Conservation (phyloP, 2,888 invertebrate genomes). For the Nomada hirtipes region DNA sequence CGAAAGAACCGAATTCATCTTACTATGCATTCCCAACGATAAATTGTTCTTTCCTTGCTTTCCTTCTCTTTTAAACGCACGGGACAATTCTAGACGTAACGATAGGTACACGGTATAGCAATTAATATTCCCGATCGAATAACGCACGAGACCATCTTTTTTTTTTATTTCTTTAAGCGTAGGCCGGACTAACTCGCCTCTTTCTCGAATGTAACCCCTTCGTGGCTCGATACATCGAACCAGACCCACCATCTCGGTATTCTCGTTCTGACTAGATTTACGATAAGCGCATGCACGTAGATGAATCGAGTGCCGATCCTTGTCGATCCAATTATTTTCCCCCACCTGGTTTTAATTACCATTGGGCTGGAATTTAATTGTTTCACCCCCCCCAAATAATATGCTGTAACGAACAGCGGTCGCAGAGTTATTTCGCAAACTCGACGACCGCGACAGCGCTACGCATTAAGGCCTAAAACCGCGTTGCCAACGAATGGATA, state of each 20-base stretch:
- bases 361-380: too few relatives aligned
- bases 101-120: constrained; percentile 60
- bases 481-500: neutral
- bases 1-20: constrained; percentile 25
- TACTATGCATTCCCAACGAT: constrained; percentile 17
- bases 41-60: constrained; percentile 9
- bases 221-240: constrained; percentile 44
- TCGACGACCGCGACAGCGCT: neutral
- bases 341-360: too few relatives aligned
- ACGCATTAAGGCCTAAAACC: neutral
- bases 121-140: constrained; percentile 59
- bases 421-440: neutral
- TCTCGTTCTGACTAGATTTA: constrained; percentile 61
- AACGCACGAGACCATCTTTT: constrained; percentile 66
- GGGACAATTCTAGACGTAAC: constrained; percentile 54
- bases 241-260: constrained; percentile 35
- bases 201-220: constrained; percentile 36
- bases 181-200: constrained; percentile 82
- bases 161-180: constrained; percentile 76
- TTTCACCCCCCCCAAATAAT: neutral
- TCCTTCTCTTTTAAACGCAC: constrained; percentile 13
- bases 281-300: constrained; percentile 46
- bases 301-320: constrained; percentile 42
- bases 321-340: neutral
- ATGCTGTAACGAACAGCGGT: neutral